Percentiles rank a stretch among this genome's conserved stretches.
phyloP scores from a whole-genome alignment of 2,888 invertebrate genomes.

The Gortyna flavago region DNA sequence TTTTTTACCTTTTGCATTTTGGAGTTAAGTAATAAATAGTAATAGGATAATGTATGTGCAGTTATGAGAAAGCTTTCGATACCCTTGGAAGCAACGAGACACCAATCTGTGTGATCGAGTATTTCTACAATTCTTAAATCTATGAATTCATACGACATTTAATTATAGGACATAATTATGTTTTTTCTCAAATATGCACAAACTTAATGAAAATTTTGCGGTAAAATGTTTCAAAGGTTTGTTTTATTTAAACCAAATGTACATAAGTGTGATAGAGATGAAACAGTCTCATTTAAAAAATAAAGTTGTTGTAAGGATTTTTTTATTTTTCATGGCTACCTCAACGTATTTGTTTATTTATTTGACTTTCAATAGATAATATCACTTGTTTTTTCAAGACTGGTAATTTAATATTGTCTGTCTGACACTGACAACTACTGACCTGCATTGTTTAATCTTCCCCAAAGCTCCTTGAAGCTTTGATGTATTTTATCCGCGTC shows the following conservation, averaged over 20 bases:
- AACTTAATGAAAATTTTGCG: constrained; percentile 87
- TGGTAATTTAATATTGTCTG: neutral
- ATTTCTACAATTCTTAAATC: constrained; percentile 80
- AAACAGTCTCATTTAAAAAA: constrained; percentile 90
- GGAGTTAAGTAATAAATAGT: constrained; percentile 78
- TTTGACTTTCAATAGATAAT: neutral
- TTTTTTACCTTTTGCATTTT: constrained; percentile 84
- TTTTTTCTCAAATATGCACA: constrained; percentile 89
- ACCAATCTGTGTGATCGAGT: constrained; percentile 84
- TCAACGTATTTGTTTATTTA: constrained; percentile 1
- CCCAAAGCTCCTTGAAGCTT: too few relatives aligned
- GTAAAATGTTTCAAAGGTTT: constrained; percentile 87
- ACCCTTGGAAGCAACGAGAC: constrained; percentile 76
- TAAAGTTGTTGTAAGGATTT: constrained; percentile 88
- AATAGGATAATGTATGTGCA: constrained; percentile 75
- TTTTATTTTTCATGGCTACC: constrained; percentile 65
- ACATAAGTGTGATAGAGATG: constrained; percentile 90
- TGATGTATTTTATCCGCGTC: too few relatives aligned
- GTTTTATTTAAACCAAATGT: constrained; percentile 90
- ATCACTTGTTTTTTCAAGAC: neutral
- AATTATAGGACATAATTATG: constrained; percentile 76
- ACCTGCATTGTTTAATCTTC: too few relatives aligned
- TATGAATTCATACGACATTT: constrained; percentile 85
- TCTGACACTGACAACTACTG: neutral
- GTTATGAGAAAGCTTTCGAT: constrained; percentile 71